Percentiles rank a stretch among this genome's conserved stretches.
Evolutionary conservation across 30 jellyfish, hydroid and myxozoan species (phyloP).

Genomic region (Hydractinia symbiolongicarpus): DNA sequence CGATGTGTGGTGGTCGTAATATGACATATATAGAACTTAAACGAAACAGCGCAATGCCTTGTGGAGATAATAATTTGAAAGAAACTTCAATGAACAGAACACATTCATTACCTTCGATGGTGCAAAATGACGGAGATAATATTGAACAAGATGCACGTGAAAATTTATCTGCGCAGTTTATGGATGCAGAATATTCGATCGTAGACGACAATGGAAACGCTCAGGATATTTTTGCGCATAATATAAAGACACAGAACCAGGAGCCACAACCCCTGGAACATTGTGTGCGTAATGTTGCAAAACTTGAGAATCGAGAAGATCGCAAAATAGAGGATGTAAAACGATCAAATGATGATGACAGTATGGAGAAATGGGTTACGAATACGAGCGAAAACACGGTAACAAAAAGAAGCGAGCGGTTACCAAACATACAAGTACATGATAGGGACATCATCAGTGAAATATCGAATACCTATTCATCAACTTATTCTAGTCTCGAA

Average conservation of each 20-base stretch:
- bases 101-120: not conserved
- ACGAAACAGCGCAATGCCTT: not conserved
- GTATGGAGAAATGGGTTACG: not conserved
- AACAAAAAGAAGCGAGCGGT: not conserved
- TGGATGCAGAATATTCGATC: not conserved
- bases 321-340: not conserved
- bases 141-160: not conserved
- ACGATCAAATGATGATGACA: not conserved
- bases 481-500: not conserved
- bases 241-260: not conserved
- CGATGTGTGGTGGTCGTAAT: constrained; percentile 72
- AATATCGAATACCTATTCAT: not conserved
- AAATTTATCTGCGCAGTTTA: not conserved
- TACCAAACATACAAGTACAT: not conserved
- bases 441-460: not conserved
- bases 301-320: not conserved
- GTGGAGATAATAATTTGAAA: not conserved
- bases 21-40: not conserved
- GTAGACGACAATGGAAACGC: not conserved
- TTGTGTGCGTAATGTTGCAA: not conserved
- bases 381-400: not conserved
- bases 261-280: not conserved
- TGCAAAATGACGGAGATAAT: not conserved
- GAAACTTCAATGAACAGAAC: not conserved
- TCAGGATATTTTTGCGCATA: not conserved